These are phyloP conservation scores for Crypturellus tataupa DNA, from an alignment of 2,797 vertebrate species.

Conservation along the genomic window DNA sequence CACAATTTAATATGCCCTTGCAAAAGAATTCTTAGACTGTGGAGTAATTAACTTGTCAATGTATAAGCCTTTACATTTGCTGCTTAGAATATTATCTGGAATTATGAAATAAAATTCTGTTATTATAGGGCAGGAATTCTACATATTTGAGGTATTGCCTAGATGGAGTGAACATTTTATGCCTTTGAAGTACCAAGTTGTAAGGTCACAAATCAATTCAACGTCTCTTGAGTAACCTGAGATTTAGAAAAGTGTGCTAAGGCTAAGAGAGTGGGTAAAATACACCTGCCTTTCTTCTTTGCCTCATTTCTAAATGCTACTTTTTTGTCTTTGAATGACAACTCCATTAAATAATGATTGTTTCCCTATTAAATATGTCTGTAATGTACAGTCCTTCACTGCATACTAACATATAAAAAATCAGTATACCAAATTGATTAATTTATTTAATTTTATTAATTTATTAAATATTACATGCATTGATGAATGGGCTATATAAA, in stretches of 20 bases:
- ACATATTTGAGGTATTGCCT: neutral
- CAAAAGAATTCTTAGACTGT: constrained; percentile 69
- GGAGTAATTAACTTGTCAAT: constrained; percentile 78
- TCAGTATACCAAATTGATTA: too few species aligned
- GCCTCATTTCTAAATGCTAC: neutral
- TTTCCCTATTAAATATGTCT: neutral
- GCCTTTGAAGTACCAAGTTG: neutral
- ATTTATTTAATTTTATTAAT: too few species aligned
- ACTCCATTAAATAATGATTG: neutral
- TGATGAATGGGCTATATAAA: neutral
- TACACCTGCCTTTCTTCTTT: neutral
- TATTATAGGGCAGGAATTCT: constrained; percentile 17
- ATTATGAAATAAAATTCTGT: constrained; percentile 50
- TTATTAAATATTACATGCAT: neutral
- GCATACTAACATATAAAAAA: neutral
- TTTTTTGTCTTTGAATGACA: neutral
- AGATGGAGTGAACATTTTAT: neutral
- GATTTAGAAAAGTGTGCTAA: neutral
- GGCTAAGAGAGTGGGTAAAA: neutral
- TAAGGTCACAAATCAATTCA: neutral
- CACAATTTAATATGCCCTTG: constrained; percentile 70
- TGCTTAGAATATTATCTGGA: constrained; percentile 58
- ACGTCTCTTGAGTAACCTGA: neutral
- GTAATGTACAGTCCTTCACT: neutral
- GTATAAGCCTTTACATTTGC: constrained; percentile 61